Conservation (phyloP, 2,797 vertebrate genomes). For the Phrynocephalus guinanensis region DNA sequence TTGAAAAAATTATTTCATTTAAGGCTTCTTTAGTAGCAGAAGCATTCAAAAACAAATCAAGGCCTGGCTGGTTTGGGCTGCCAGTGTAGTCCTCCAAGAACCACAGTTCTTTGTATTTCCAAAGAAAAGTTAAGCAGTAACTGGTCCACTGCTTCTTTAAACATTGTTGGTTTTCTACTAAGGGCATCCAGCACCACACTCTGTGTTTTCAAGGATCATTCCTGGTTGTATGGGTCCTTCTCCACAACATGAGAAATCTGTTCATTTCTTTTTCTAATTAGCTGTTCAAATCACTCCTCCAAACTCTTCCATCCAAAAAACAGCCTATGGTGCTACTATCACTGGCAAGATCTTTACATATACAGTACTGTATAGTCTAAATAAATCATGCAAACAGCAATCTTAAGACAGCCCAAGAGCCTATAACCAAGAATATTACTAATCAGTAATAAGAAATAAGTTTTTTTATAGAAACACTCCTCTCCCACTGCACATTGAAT, state of each 20-base stretch:
- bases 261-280: not conserved
- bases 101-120: not conserved
- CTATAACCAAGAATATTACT: not conserved
- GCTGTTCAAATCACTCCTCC: not conserved
- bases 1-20: not conserved
- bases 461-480: not conserved
- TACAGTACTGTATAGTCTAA: not conserved
- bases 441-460: not conserved
- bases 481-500: not conserved
- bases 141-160: not conserved
- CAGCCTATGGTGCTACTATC: not conserved
- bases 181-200: not conserved
- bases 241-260: not conserved
- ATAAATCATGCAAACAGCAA: not conserved
- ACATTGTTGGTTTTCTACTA: not conserved
- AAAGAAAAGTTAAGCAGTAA: not conserved
- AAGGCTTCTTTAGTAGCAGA: not conserved
- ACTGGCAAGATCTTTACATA: not conserved
- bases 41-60: not conserved
- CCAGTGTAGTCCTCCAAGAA: not conserved
- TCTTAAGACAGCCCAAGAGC: not conserved
- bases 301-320: not conserved
- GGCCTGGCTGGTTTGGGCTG: not conserved
- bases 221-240: not conserved
- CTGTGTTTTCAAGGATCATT: not conserved